Conservation (phyloP, 2,113 vertebrate species). For the Pseudonaja textilis region DNA sequence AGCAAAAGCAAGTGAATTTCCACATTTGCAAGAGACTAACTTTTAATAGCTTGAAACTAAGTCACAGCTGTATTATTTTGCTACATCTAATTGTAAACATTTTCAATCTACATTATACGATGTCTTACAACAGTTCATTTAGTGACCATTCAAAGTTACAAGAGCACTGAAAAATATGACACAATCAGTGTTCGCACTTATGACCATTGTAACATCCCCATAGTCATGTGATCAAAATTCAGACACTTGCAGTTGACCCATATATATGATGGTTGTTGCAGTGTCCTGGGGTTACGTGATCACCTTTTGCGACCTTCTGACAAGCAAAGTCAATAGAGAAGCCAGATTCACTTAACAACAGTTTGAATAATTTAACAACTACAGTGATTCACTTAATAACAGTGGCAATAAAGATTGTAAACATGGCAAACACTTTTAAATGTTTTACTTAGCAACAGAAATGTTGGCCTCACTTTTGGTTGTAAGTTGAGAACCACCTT, state of each 20-base stretch:
- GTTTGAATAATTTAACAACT: not conserved
- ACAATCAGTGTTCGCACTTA: too few species aligned
- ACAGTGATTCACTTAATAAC: not conserved
- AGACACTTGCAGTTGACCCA: not conserved
- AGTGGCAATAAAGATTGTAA: not conserved
- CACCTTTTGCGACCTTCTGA: not conserved
- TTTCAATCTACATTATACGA: not conserved
- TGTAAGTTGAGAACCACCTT: not conserved
- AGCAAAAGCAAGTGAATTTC: not conserved
- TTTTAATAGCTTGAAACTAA: slow-evolving; percentile 11
- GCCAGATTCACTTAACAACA: not conserved
- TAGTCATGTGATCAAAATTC: not conserved
- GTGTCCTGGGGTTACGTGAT: not conserved
- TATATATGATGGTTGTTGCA: not conserved
- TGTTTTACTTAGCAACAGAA: not conserved
- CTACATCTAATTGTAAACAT: slow-evolving; percentile 8
- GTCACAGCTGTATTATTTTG: not conserved
- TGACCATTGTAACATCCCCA: not conserved
- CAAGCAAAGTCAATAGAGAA: not conserved
- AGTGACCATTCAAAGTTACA: too few species aligned
- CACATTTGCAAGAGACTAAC: not conserved
- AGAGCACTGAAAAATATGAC: too few species aligned
- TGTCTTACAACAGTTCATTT: too few species aligned
- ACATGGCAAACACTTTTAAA: not conserved
- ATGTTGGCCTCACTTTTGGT: not conserved